Conservation (phyloP, 2,797 vertebrate species). For the Malacoraja senta region DNA sequence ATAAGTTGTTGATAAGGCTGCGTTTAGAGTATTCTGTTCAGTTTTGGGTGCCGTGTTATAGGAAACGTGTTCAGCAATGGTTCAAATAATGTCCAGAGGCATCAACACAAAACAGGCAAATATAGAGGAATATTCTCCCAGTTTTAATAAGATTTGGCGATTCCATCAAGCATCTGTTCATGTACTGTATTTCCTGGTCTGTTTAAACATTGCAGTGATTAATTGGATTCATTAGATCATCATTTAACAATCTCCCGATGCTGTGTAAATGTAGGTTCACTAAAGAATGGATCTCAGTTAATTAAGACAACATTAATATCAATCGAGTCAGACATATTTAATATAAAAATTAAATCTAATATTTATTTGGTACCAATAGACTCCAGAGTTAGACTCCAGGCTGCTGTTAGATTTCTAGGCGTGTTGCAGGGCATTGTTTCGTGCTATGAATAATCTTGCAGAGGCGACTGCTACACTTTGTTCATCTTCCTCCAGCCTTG, state of each 20-base stretch:
- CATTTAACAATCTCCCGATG: background rate
- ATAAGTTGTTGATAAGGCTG: too few relatives aligned
- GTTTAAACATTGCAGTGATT: constrained; percentile 9
- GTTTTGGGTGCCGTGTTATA: too few relatives aligned
- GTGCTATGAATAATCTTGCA: background rate
- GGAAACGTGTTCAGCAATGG: background rate
- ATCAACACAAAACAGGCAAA: background rate
- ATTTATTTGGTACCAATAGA: background rate
- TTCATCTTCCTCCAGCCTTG: background rate
- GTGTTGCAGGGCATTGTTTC: background rate
- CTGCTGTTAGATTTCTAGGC: background rate
- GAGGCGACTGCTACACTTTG: background rate
- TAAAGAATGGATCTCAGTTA: background rate
- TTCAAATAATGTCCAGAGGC: background rate
- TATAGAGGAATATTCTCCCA: constrained; percentile 7
- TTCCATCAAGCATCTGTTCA: background rate
- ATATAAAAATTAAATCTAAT: constrained; percentile 12
- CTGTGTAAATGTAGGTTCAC: constrained; percentile 17
- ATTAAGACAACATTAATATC: constrained; percentile 24
- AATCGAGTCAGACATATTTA: constrained; percentile 24
- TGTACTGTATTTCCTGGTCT: background rate
- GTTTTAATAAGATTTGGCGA: constrained; percentile 10
- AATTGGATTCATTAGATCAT: background rate
- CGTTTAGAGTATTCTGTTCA: too few relatives aligned
- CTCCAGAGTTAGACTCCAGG: background rate